These are phyloP conservation scores for Oncorhynchus masou DNA, from an alignment of 2,113 vertebrate genomes.

Conservation along the genomic window DNA sequence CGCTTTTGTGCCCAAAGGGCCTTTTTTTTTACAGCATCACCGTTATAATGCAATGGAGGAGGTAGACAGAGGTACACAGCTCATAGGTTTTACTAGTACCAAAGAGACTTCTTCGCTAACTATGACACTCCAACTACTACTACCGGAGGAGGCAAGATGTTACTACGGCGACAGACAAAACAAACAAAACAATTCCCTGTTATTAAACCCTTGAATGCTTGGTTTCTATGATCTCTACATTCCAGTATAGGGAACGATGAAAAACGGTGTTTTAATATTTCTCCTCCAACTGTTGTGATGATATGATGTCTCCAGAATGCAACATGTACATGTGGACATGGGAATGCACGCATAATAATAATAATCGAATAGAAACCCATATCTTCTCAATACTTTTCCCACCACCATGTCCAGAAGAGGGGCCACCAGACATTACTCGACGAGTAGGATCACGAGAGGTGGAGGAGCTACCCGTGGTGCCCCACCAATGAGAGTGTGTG, in stretches of 20 bases:
- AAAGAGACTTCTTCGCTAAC: conserved; percentile 44
- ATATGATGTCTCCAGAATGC: conserved; percentile 67
- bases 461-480: conserved; percentile 64
- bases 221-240: conserved; percentile 79
- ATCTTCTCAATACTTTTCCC: conserved; percentile 47
- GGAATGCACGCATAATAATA: conserved; percentile 66
- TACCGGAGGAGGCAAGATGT: conserved; percentile 35
- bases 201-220: conserved; percentile 61
- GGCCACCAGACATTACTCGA: conserved; percentile 82
- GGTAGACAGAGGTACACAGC: conserved; percentile 22
- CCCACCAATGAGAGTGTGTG: conserved; percentile 61
- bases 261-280: too few species aligned
- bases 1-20: conserved; percentile 46
- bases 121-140: conserved; percentile 22
- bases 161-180: conserved; percentile 44
- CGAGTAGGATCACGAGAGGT: conserved; percentile 51
- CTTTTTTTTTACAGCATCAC: conserved; percentile 20
- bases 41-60: conserved; percentile 24
- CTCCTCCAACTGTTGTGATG: conserved; percentile 49
- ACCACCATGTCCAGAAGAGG: conserved; percentile 51
- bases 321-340: conserved; percentile 71
- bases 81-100: conserved; percentile 71
- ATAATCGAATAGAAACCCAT: conserved; percentile 50
- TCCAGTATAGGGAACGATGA: conserved; percentile 78
- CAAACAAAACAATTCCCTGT: conserved; percentile 47